Base-by-base conservation (phyloP, 1,140 invertebrate genomes). In the Frieseomelitta varia region DNA sequence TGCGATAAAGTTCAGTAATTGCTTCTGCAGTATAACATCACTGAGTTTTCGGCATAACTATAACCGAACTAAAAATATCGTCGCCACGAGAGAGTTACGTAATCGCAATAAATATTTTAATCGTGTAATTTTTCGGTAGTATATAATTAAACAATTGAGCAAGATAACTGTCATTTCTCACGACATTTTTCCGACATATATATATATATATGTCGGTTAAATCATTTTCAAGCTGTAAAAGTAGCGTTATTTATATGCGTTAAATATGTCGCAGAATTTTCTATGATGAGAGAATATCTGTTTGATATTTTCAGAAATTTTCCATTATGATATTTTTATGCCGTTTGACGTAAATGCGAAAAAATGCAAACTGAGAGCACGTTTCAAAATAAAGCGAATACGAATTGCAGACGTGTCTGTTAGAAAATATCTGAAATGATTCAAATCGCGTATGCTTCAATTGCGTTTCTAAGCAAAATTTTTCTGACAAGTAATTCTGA, bases 71-170 rank as follows among this genome's bases (percentile, higher is more conserved):
- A 75, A 75, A 58, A 56, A 75, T 76, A 76, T 39, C 24, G n/a
- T 10, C 1, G 15, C 21, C 4, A 24, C 30, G 10, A 30, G 8
- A 19, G 8, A 76, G 21, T 76, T 76, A 19, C 17, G 56, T n/a
- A 76, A 76, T 61, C 24, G 12, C n/a, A 61, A 61, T 58, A 61
- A 76, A 58, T 27, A 76, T 61, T 58, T 76, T 61, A 76, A 61
- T 76, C 55, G 21, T 61, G 15, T 21, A 39, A 61, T 61, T 39
- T 58, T 58, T 74, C 2, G 4, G 3, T 2, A 4, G 8, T 61
- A 17, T 61, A 47, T 30, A 74, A 55, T 74, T 74, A 30, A 55
- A 30, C 27, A 72, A 74, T 55, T 74, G 72, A 11, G 27, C 27
- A 30, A 74, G 58, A 3, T 14, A 30, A 4, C 27, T 53, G 12